A percentile compares a stretch with the other conserved stretches of the same genome.
These are phyloP conservation scores for Pangasius sanitwongsei DNA, from an alignment of 2,797 vertebrate species.

Conservation along the genomic window DNA sequence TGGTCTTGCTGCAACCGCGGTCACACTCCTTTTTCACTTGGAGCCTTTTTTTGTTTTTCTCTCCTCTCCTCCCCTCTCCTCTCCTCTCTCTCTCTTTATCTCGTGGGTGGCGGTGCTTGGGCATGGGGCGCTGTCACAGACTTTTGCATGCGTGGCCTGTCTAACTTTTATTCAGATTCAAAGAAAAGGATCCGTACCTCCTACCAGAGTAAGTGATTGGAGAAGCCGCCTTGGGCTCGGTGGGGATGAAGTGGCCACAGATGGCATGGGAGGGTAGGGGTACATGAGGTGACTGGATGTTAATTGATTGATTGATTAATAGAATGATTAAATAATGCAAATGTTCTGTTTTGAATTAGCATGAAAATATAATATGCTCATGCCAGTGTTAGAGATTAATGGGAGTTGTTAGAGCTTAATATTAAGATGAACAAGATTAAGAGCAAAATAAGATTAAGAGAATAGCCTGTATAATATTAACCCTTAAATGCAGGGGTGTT, in stretches of 20 bases:
- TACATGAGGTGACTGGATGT: constrained; percentile 34
- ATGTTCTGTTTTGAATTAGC: background rate
- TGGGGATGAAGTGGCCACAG: background rate
- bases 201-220: constrained; percentile 95
- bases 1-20: constrained; percentile 36
- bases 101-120: constrained; percentile 85
- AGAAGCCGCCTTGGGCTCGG: constrained; percentile 16
- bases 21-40: constrained; percentile 48
- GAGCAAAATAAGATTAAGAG: background rate
- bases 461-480: background rate
- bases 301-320: background rate
- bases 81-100: constrained; percentile 72
- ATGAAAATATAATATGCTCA: background rate
- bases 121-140: constrained; percentile 94
- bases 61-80: constrained; percentile 32
- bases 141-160: constrained; percentile 99
- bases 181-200: constrained; percentile 99
- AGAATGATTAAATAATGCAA: background rate
- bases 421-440: background rate
- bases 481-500: background rate
- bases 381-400: background rate
- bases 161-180: constrained; percentile 99
- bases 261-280: background rate
- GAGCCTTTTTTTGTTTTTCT: constrained; percentile 56
- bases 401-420: background rate